Evolutionary conservation across 2,113 vertebrate genomes (phyloP), one percentile per base, ranked within the genome.

Genomic region (Antechinus stuartii): DNA sequence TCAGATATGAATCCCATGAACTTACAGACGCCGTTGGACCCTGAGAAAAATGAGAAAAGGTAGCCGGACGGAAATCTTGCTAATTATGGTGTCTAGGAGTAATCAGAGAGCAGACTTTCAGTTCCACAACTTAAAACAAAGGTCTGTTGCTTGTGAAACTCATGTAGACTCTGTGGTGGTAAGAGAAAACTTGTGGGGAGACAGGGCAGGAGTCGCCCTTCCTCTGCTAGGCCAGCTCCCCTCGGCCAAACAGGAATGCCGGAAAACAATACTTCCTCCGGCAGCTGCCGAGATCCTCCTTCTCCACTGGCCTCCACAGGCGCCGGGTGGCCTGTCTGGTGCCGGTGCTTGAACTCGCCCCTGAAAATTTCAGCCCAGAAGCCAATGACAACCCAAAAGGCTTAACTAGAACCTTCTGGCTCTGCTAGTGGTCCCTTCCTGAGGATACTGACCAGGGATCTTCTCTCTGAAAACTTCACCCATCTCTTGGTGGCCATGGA

Each of bases 1-100:
- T 68, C 11, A 35, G 61, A 68, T 61, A 1, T 30, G 57, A 61
- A 30, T 61, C 30, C 61, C 35, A 4, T 68, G 61, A 68, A 68
- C 11, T 5, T 76, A 76, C 35, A 76, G 16, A 14, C 61, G n/a
- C 30, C 16, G 14, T 6, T 47, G 26, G 12, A 2, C 8, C 47
- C 47, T 6, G 47, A 94, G 84, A 90, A 53, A 90, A 96, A 92
- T 89, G 50, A 92, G 93, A 91, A 90, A 42, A 94, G 92, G 24
- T 25, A 50, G 57, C 61, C 55, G 55, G 19, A 49, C 30, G 11
- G 30, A 42, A 2, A 16, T 14, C 46, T 96, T 14, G 6, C 47
- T 27, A 19, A 23, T 3, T 24, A 84, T 9, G 35, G 89, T 92
- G 55, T 68, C 30, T 84, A 46, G 55, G 35, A n/a, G 54, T 9